phyloP scores from a whole-genome alignment of 2,888 invertebrate genomes.

The Rhagonycha fulva region DNA sequence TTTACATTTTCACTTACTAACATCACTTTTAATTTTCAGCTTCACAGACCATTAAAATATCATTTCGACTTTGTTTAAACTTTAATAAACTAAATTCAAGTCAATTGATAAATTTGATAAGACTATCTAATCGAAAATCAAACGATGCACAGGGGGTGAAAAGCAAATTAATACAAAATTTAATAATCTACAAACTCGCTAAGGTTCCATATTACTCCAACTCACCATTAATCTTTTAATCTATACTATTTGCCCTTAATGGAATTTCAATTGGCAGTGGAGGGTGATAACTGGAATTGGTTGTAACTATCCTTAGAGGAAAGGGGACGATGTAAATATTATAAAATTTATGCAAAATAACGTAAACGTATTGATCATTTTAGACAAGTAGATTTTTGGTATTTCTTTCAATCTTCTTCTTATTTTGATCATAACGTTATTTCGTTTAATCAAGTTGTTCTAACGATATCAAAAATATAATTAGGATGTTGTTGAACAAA shows the following conservation, averaged over 20 bases:
- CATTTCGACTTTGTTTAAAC: neutral
- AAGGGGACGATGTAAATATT: constrained; percentile 13
- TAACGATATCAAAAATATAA: neutral
- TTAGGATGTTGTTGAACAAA: neutral
- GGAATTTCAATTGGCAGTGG: constrained; percentile 26
- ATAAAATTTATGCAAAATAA: neutral
- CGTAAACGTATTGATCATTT: neutral
- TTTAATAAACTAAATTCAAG: neutral
- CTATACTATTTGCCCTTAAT: constrained; percentile 30
- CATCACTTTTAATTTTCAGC: neutral
- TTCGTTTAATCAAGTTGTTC: neutral
- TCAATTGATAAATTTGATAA: neutral
- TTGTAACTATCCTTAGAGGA: constrained; percentile 23
- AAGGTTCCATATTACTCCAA: constrained; percentile 18
- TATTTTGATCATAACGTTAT: neutral
- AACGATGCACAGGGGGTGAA: neutral
- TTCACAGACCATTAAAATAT: neutral
- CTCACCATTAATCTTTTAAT: constrained; percentile 31
- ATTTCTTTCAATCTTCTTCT: neutral
- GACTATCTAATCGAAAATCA: neutral
- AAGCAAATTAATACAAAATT: constrained; percentile 17
- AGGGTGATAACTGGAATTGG: constrained; percentile 19
- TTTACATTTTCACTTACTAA: neutral
- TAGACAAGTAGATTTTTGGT: neutral
- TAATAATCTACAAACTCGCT: constrained; percentile 27